phyloP scores from a whole-genome alignment of 2,113 vertebrate species.

The Monarcha castaneiventris region DNA sequence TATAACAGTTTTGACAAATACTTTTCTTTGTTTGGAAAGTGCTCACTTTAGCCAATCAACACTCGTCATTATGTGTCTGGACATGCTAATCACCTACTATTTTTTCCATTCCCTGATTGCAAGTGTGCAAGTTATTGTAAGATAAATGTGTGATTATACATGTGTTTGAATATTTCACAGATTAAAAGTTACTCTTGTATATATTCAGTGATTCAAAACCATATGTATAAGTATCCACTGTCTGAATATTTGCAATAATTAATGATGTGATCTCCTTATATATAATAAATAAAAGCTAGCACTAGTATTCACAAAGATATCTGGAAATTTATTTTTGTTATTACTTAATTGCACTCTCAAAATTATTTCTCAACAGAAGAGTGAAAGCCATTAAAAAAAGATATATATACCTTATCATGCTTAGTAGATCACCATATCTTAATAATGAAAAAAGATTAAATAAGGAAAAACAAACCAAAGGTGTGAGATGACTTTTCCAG shows the following conservation, averaged over 20 bases:
- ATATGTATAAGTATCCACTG: background rate
- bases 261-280: conserved; percentile 13
- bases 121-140: conserved; percentile 14
- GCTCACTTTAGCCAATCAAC: conserved; percentile 48
- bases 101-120: conserved; percentile 15
- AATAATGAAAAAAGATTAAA: background rate
- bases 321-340: conserved; percentile 18
- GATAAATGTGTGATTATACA: conserved; percentile 29
- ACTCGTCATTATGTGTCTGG: background rate
- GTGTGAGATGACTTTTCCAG: conserved; percentile 9
- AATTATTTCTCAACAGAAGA: background rate
- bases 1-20: conserved; percentile 47
- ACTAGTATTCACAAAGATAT: conserved; percentile 30
- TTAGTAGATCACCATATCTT: background rate
- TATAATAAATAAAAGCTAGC: background rate
- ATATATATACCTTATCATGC: background rate
- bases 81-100: conserved; percentile 41
- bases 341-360: background rate
- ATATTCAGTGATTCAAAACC: background rate
- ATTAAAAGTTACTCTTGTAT: conserved; percentile 46
- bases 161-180: conserved; percentile 29
- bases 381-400: background rate
- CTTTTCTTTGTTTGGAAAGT: conserved; percentile 36
- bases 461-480: conserved; percentile 13
- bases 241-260: conserved; percentile 19